Conservation (phyloP, 2,113 vertebrate genomes). For the Cricetomys ansorgei region DNA sequence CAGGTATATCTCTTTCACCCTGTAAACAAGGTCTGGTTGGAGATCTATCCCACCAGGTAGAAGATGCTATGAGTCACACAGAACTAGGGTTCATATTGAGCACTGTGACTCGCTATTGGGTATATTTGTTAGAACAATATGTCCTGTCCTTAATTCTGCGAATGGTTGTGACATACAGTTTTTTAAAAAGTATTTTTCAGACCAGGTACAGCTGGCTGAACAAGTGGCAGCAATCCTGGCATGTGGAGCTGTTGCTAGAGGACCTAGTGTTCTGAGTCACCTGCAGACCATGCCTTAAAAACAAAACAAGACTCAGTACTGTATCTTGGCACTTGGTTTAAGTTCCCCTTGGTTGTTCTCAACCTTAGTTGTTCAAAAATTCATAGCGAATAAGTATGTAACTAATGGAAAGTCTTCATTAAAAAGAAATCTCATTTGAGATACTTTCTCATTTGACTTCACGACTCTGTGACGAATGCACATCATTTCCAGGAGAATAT, state of each 20-base stretch:
- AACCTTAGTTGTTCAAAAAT: slow-evolving; percentile 15
- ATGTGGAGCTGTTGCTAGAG: background rate
- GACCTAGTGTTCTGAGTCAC: background rate
- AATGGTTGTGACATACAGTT: background rate
- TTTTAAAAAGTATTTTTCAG: background rate
- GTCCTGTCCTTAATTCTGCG: background rate
- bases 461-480: slow-evolving; percentile 5
- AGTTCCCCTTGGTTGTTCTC: slow-evolving; percentile 31
- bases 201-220: background rate
- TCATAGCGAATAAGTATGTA: background rate
- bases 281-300: background rate
- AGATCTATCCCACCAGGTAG: background rate
- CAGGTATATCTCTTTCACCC: background rate
- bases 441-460: slow-evolving; percentile 20
- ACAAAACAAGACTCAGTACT: background rate
- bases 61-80: background rate
- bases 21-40: slow-evolving; percentile 2
- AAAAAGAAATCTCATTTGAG: background rate
- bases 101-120: background rate
- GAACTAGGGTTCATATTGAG: background rate
- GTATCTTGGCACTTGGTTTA: background rate
- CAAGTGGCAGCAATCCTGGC: background rate
- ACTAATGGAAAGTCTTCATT: background rate
- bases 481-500: background rate
- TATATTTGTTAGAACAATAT: background rate